Percentiles rank a stretch among this genome's conserved stretches.
Conservation (phyloP, 2,888 invertebrate species). For the Luffia ferchaultella region DNA sequence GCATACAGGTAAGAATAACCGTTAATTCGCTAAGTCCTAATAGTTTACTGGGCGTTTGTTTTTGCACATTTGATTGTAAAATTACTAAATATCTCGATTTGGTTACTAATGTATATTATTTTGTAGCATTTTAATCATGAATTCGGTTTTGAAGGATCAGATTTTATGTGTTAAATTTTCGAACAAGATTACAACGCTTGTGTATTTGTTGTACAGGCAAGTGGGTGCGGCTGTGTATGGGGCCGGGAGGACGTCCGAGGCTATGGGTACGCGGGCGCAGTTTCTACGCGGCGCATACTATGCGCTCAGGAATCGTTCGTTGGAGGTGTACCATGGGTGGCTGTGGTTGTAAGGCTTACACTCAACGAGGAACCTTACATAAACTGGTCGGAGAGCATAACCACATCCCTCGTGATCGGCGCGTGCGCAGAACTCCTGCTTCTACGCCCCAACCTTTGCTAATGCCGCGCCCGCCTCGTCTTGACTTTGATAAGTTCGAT, state of each 20-base stretch:
- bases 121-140: too few species aligned
- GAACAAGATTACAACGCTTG: too few species aligned
- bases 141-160: too few species aligned
- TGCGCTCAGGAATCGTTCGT: constrained; percentile 56
- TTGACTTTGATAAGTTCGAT: constrained; percentile 49
- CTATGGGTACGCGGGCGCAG: constrained; percentile 58
- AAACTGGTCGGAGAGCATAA: constrained; percentile 57
- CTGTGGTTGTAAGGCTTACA: constrained; percentile 58
- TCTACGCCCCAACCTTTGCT: constrained; percentile 34
- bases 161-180: too few species aligned
- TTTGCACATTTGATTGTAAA: too few species aligned
- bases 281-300: constrained; percentile 58
- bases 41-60: too few species aligned
- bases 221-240: constrained; percentile 48
- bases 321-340: constrained; percentile 62
- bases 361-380: constrained; percentile 50
- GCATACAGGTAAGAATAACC: too few species aligned
- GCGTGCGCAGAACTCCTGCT: constrained; percentile 5
- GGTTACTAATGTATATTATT: too few species aligned
- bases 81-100: too few species aligned
- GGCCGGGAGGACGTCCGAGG: constrained; percentile 53
- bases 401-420: constrained; percentile 30
- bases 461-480: constrained; percentile 37
- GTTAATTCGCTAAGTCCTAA: too few species aligned
- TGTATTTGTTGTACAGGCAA: constrained; percentile 27